Evolutionary conservation across 2,113 vertebrate genomes (phyloP).

Genomic region (Rhinolophus sinicus): DNA sequence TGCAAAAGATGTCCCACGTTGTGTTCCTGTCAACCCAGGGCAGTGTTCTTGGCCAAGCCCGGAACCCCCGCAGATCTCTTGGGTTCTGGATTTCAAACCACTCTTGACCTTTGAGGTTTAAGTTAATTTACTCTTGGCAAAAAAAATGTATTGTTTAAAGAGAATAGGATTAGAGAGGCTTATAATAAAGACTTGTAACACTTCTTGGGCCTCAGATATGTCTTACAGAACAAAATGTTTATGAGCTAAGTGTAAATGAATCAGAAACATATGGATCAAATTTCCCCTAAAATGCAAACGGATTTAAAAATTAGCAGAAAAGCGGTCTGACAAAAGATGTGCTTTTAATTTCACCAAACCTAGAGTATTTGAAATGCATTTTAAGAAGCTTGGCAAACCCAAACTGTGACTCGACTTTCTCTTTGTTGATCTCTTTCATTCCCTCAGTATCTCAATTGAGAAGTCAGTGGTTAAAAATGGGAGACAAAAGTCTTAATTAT

Average conservation of each 20-base stretch:
- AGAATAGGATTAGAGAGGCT: conserved; percentile 46
- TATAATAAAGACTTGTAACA: conserved; percentile 59
- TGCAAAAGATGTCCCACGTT: not conserved
- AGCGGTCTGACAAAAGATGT: conserved; percentile 32
- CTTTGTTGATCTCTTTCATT: conserved; percentile 10
- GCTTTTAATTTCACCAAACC: conserved; percentile 64
- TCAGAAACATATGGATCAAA: conserved; percentile 67
- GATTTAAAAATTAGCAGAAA: conserved; percentile 73
- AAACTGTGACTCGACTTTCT: conserved; percentile 25
- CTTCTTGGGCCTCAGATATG: conserved; percentile 65
- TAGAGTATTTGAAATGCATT: conserved; percentile 37
- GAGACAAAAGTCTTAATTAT: not conserved
- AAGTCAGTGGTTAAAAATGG: conserved; percentile 9
- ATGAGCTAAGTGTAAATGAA: conserved; percentile 76
- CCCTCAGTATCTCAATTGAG: conserved; percentile 13
- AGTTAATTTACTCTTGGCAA: conserved; percentile 62
- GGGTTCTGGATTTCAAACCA: conserved; percentile 63
- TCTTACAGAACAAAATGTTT: conserved; percentile 74
- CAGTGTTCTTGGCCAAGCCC: conserved; percentile 40
- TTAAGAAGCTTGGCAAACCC: conserved; percentile 64
- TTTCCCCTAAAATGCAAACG: conserved; percentile 68
- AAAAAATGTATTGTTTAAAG: conserved; percentile 62
- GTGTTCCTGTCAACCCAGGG: not conserved
- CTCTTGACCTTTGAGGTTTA: conserved; percentile 62
- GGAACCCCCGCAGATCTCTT: conserved; percentile 19